Percentiles rank a stretch among this genome's conserved stretches.
Evolutionary conservation across 2,113 vertebrate species (phyloP).

Genomic region (Isurus oxyrinchus): DNA sequence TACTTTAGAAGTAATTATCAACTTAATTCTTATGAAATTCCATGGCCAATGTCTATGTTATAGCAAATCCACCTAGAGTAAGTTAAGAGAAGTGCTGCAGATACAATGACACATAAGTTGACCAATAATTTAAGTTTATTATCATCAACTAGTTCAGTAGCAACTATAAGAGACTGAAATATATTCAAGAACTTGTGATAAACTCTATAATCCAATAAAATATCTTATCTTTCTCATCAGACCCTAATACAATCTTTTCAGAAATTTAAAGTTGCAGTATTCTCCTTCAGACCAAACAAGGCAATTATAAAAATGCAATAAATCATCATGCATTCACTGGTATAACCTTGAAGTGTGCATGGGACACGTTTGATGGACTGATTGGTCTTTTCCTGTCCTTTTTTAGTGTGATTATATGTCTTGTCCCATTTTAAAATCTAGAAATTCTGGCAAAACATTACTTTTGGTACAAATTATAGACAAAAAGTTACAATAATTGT

Average conservation of each 20-base stretch:
- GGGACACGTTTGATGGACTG: not conserved
- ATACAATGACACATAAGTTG: slow-evolving; percentile 15
- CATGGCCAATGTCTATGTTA: not conserved
- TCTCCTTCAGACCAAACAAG: slow-evolving; percentile 32
- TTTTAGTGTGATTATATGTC: not conserved
- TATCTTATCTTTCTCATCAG: slow-evolving; percentile 23
- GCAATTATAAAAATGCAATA: slow-evolving; percentile 13
- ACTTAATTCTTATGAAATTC: not conserved
- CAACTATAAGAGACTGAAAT: slow-evolving; percentile 36
- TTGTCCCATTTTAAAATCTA: not conserved
- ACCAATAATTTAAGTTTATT: slow-evolving; percentile 36
- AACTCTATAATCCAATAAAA: slow-evolving; percentile 36
- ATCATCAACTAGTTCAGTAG: slow-evolving; percentile 36
- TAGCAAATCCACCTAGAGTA: not conserved
- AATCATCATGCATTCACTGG: not conserved
- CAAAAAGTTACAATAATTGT: not conserved
- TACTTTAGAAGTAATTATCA: not conserved
- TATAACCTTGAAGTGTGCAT: not conserved
- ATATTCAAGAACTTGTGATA: slow-evolving; percentile 36
- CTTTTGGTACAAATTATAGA: slow-evolving; percentile 12
- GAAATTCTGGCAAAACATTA: not conserved
- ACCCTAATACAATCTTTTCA: slow-evolving; percentile 28
- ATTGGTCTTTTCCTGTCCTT: not conserved
- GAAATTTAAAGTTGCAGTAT: slow-evolving; percentile 32
- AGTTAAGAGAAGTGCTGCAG: not conserved